A percentile compares a stretch with the other conserved stretches of the same genome.
Conservation (phyloP, 1,140 invertebrate genomes). For the Solenopsis invicta region DNA sequence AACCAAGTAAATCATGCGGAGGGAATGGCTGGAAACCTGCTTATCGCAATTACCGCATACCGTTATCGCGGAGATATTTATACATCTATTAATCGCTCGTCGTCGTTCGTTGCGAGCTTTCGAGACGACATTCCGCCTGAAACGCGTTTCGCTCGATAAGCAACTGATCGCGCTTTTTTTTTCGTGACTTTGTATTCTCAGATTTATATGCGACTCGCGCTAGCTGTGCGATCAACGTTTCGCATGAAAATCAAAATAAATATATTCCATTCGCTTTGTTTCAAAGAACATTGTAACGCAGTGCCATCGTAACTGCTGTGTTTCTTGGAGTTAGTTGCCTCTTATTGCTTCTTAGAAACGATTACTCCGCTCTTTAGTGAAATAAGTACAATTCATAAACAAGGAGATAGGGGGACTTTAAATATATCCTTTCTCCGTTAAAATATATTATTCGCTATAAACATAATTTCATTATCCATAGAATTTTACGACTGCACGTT, state of each 20-base stretch:
- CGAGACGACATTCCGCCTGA: background rate
- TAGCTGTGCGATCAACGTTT: background rate
- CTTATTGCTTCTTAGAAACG: background rate
- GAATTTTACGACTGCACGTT: background rate
- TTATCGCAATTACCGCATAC: constrained; percentile 59
- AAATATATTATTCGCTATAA: background rate
- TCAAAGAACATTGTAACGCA: background rate
- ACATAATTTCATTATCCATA: background rate
- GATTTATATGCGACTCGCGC: background rate
- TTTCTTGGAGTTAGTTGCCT: background rate
- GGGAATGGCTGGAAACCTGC: background rate
- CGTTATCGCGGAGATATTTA: constrained; percentile 58
- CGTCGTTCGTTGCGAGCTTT: background rate
- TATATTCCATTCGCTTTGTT: background rate
- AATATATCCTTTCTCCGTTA: background rate
- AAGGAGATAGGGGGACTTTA: background rate
- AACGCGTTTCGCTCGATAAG: constrained; percentile 16
- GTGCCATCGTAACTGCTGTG: background rate
- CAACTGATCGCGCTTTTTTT: background rate
- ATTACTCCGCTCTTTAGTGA: background rate
- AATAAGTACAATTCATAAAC: constrained; percentile 11
- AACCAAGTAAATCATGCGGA: constrained; percentile 27
- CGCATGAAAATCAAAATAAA: background rate
- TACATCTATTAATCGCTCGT: constrained; percentile 36
- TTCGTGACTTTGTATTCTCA: background rate